A percentile compares a stretch with the other conserved stretches of the same genome.
These are phyloP conservation scores for Cephalopterus ornatus DNA, from an alignment of 2,113 vertebrate genomes.

Conservation along the genomic window DNA sequence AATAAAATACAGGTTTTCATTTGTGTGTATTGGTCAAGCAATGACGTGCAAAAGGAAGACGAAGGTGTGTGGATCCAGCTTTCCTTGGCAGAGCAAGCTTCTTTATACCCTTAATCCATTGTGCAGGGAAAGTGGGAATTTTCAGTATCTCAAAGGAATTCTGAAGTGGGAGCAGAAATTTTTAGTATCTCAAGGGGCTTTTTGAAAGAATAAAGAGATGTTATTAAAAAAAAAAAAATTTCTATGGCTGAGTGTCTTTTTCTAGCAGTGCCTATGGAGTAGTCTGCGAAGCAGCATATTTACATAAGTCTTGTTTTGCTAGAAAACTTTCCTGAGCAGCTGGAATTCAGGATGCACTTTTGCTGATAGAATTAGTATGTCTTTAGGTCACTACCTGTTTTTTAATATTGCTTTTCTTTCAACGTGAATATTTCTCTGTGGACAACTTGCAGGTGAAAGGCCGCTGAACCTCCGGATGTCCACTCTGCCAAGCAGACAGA, in stretches of 20 bases:
- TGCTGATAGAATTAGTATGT: background rate
- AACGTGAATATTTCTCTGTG: background rate
- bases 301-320: background rate
- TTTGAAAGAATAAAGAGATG: background rate
- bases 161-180: background rate
- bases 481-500: slow-evolving; percentile 74
- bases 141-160: background rate
- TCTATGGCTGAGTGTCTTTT: background rate
- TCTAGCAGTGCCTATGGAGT: background rate
- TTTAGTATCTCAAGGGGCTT: background rate
- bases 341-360: background rate
- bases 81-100: background rate
- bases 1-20: background rate
- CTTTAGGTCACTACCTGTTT: background rate
- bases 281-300: background rate
- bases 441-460: slow-evolving; percentile 79
- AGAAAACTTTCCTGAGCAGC: background rate
- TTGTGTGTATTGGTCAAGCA: background rate
- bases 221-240: background rate
- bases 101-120: background rate
- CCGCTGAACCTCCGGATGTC: slow-evolving; percentile 88
- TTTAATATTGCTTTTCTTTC: background rate
- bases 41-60: background rate
- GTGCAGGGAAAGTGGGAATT: background rate
- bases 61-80: background rate